These are phyloP conservation scores for Morpho achilles DNA, from an alignment of 2,888 invertebrate genomes.

Conservation along the genomic window DNA sequence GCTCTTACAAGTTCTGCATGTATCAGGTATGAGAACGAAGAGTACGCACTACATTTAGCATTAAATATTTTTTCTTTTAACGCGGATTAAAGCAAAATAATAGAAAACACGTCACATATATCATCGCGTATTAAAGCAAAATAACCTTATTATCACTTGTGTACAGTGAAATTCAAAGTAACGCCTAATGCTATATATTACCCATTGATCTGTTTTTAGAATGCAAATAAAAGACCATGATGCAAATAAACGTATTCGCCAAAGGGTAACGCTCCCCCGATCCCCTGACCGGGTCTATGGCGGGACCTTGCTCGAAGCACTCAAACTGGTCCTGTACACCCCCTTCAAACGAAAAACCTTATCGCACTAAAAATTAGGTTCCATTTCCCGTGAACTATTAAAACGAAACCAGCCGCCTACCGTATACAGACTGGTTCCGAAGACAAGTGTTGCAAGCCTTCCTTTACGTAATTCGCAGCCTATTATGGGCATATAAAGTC, in stretches of 20 bases:
- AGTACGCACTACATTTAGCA: no score
- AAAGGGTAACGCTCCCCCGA: constrained; percentile 35
- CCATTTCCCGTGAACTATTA: constrained; percentile 4
- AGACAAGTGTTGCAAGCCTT: constrained; percentile 44
- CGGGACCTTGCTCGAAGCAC: constrained; percentile 62
- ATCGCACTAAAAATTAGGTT: constrained; percentile 2
- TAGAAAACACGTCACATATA: no score
- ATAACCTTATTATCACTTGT: no score
- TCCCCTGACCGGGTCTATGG: constrained; percentile 41
- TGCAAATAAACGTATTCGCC: constrained; percentile 28
- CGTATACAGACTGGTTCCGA: constrained; percentile 40
- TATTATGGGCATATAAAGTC: constrained; percentile 31
- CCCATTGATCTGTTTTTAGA: no score
- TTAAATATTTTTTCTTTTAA: no score
- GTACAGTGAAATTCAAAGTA: no score
- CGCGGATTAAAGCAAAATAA: no score
- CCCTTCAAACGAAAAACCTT: constrained; percentile 4
- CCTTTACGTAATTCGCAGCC: constrained; percentile 52
- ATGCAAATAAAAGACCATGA: no score
- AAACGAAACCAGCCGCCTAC: constrained; percentile 20
- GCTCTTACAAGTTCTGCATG: no score
- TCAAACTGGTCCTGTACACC: constrained; percentile 50
- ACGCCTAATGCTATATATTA: no score
- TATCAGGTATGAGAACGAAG: no score
- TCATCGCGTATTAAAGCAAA: no score